phyloP scores from a whole-genome alignment of 2,113 vertebrate species.

The Gorilla gorilla region DNA sequence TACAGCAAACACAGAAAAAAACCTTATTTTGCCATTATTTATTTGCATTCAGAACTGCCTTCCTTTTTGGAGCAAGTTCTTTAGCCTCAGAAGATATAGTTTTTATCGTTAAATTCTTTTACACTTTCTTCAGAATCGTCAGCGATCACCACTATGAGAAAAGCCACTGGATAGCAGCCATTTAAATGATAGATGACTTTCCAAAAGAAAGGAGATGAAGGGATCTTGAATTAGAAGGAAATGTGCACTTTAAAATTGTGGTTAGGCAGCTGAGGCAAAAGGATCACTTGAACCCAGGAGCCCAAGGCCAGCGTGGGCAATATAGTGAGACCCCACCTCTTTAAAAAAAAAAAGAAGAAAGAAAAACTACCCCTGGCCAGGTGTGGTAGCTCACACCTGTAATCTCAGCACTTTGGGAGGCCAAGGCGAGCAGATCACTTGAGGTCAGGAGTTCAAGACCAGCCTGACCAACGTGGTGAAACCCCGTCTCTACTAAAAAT shows the following conservation, averaged over 20 bases:
- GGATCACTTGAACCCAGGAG: neutral
- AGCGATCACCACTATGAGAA: neutral
- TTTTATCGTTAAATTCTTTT: conserved; percentile 33
- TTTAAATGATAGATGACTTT: neutral
- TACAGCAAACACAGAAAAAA: neutral
- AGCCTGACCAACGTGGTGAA: too few species aligned
- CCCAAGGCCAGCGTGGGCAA: neutral
- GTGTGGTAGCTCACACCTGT: too few species aligned
- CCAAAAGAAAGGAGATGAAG: neutral
- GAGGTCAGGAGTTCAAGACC: too few species aligned
- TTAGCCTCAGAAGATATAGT: neutral
- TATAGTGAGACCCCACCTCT: neutral
- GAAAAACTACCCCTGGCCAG: too few species aligned
- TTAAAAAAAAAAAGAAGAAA: neutral
- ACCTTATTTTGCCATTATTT: neutral
- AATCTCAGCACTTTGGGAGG: too few species aligned
- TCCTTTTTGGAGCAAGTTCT: conserved; percentile 5
- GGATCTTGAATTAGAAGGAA: neutral
- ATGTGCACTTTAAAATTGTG: neutral
- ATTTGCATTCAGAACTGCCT: conserved; percentile 51
- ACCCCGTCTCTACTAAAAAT: too few species aligned
- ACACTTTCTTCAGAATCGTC: neutral
- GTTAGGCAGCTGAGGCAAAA: neutral
- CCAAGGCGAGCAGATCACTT: too few species aligned
- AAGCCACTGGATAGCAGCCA: neutral